Conservation (phyloP, 2,797 vertebrate genomes). For the Staurois parvus region DNA sequence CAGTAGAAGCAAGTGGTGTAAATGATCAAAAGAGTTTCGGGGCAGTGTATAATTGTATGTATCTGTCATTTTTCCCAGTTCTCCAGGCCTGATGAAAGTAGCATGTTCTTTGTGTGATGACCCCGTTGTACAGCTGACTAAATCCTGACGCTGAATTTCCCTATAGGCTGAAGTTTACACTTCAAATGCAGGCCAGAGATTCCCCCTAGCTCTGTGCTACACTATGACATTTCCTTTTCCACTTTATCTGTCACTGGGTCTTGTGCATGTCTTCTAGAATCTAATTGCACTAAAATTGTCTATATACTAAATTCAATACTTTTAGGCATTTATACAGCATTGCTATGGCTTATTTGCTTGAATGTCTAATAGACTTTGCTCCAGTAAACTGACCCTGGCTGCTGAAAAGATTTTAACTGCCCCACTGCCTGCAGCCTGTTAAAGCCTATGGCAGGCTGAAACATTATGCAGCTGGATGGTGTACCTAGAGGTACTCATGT, state of each 20-base stretch:
- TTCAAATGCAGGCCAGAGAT: background rate
- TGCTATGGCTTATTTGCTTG: too few species aligned
- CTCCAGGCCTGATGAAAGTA: background rate
- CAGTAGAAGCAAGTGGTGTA: too few species aligned
- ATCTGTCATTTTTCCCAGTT: background rate
- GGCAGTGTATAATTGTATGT: background rate
- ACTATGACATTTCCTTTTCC: too few species aligned
- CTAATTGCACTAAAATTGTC: background rate
- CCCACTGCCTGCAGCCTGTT: too few species aligned
- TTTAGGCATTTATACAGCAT: too few species aligned
- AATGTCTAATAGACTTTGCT: too few species aligned
- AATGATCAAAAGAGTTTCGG: background rate
- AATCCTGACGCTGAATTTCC: background rate
- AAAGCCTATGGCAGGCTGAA: too few species aligned
- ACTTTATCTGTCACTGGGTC: background rate
- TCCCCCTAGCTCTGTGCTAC: background rate
- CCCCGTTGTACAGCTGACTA: background rate
- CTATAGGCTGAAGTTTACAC: background rate
- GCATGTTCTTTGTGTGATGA: background rate
- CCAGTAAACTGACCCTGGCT: too few species aligned
- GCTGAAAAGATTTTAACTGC: too few species aligned
- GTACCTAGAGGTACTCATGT: too few species aligned
- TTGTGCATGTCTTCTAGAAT: background rate
- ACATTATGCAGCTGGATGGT: too few species aligned
- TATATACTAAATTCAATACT: background rate